Percentiles rank a stretch among this genome's conserved stretches.
These are phyloP conservation scores for Drosophila gunungcola DNA, from an alignment of 1,140 invertebrate genomes.

Conservation along the genomic window DNA sequence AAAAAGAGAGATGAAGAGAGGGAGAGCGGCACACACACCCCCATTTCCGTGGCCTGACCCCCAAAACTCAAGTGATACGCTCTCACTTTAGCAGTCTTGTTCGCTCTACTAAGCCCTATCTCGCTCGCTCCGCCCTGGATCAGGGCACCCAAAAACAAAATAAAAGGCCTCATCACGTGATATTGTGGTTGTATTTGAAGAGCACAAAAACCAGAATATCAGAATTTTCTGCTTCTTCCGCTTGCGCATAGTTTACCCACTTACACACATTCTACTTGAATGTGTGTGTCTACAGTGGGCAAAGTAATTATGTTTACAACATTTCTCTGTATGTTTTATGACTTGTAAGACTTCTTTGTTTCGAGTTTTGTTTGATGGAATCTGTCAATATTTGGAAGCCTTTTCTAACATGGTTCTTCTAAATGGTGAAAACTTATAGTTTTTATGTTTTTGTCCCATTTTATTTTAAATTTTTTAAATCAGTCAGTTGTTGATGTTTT, in stretches of 20 bases:
- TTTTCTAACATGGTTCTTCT: background rate
- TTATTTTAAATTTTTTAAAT: background rate
- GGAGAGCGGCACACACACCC: constrained; percentile 23
- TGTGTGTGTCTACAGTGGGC: constrained; percentile 15
- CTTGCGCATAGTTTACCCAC: constrained; percentile 33
- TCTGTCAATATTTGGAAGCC: constrained; percentile 8
- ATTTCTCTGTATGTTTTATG: constrained; percentile 10
- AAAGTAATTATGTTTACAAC: constrained; percentile 27
- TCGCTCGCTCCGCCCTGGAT: constrained; percentile 3
- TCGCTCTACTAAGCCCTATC: background rate
- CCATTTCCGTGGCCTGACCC: constrained; percentile 39
- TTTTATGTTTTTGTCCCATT: too few species aligned
- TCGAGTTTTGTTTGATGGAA: constrained; percentile 3
- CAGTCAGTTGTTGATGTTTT: background rate
- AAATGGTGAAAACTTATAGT: constrained; percentile 1
- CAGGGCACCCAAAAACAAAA: constrained; percentile 8
- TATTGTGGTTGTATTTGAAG: constrained; percentile 47
- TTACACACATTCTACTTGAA: constrained; percentile 3
- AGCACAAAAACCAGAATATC: constrained; percentile 25
- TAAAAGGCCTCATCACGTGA: constrained; percentile 44
- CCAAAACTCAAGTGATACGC: constrained; percentile 17
- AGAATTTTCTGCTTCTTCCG: constrained; percentile 38
- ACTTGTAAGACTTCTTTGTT: constrained; percentile 39
- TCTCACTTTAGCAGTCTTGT: constrained; percentile 3
- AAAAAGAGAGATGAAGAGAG: background rate